These are phyloP conservation scores for Caenorhabditis remanei DNA, from an alignment of 1,140 invertebrate species.

Conservation along the genomic window DNA sequence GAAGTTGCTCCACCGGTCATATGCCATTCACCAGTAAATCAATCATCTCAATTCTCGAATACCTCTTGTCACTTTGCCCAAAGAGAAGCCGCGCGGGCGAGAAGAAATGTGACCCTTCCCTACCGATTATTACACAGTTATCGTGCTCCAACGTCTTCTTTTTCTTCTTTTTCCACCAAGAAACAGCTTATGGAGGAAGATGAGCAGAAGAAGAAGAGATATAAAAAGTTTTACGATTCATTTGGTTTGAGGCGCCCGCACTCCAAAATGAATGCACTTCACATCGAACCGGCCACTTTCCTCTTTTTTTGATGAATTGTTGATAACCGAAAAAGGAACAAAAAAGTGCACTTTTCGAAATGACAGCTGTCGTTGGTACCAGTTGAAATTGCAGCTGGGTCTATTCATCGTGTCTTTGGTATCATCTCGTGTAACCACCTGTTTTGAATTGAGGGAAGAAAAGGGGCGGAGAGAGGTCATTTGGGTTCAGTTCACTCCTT, in stretches of 20 bases:
- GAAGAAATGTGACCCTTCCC: constrained; percentile 43
- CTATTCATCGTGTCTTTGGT: neutral
- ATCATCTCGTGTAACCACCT: neutral
- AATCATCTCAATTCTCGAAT: constrained; percentile 41
- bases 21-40: constrained; percentile 45
- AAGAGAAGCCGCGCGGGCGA: constrained; percentile 49
- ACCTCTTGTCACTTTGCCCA: constrained; percentile 25
- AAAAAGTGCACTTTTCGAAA: neutral
- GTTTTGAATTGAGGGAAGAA: neutral
- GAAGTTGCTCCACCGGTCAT: constrained; percentile 9
- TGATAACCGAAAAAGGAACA: constrained; percentile 12
- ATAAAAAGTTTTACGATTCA: neutral
- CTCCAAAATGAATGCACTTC: constrained; percentile 16
- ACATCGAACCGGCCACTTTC: neutral
- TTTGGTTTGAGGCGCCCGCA: neutral
- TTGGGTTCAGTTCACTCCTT: constrained; percentile 10
- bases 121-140: constrained; percentile 32
- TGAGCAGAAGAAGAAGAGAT: neutral
- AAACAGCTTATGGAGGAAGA: neutral
- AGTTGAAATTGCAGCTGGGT: constrained; percentile 16
- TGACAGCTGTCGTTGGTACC: neutral
- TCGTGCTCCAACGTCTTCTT: constrained; percentile 9
- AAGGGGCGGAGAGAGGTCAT: neutral
- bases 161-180: neutral
- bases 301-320: constrained; percentile 45